phyloP scores from a whole-genome alignment of 2,888 invertebrate genomes.

The Hartigia nigra region DNA sequence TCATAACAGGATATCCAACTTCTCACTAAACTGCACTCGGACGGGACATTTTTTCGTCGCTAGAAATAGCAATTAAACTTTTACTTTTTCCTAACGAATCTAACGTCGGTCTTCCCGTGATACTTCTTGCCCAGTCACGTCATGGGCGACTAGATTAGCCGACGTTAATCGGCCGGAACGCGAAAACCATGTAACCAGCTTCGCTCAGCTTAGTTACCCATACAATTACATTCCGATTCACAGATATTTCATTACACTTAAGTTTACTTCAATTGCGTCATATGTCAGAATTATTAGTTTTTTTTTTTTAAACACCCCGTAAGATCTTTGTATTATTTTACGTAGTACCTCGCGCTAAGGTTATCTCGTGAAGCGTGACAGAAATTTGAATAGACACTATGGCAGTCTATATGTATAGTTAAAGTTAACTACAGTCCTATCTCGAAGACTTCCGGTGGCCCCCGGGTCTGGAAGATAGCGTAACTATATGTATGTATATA shows the following conservation, averaged over 20 bases:
- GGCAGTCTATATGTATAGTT: neutral
- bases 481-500: too few relatives aligned
- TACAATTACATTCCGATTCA: neutral
- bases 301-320: neutral
- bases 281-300: too few relatives aligned
- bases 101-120: neutral
- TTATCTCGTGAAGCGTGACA: neutral
- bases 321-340: neutral
- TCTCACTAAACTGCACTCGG: neutral
- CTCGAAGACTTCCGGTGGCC: neutral
- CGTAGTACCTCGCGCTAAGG: neutral
- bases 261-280: neutral
- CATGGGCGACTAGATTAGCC: neutral
- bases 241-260: neutral
- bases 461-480: neutral
- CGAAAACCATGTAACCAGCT: neutral
- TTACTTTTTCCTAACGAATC: neutral
- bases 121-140: neutral
- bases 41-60: neutral
- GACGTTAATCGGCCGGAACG: neutral
- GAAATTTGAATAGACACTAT: neutral
- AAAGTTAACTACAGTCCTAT: neutral
- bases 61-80: neutral
- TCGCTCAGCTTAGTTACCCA: neutral
- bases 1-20: neutral